Evolutionary conservation across 2,113 vertebrate species (phyloP).

Genomic region (Grantiella picta): DNA sequence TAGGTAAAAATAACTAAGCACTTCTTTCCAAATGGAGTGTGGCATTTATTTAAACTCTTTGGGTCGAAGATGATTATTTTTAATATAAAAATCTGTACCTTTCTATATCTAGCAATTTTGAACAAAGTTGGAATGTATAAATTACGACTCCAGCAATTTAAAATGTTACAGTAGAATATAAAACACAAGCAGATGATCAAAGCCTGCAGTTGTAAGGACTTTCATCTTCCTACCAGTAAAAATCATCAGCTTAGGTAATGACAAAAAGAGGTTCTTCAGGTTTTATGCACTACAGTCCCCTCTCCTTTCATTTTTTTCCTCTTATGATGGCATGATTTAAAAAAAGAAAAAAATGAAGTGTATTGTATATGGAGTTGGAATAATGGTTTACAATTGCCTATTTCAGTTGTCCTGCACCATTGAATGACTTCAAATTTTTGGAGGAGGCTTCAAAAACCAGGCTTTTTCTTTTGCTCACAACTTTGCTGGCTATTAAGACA

Average conservation of each 20-base stretch:
- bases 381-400: neutral
- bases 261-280: neutral
- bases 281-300: neutral
- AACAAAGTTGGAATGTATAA: neutral
- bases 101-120: neutral
- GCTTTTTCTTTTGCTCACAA: neutral
- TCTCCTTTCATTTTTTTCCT: neutral
- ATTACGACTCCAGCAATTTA: neutral
- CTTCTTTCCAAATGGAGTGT: neutral
- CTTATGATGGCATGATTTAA: neutral
- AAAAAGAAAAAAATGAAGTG: neutral
- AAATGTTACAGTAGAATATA: neutral
- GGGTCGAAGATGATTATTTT: neutral
- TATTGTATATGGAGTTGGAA: neutral
- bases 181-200: neutral
- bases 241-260: neutral
- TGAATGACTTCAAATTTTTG: neutral
- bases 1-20: neutral
- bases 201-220: neutral
- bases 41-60: neutral
- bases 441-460: neutral
- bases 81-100: neutral
- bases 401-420: neutral
- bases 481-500: neutral
- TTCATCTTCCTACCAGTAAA: neutral